A percentile compares a stretch with the other conserved stretches of the same genome.
Conservation (phyloP, 2,113 vertebrate species). For the Tragelaphus buxtoni region DNA sequence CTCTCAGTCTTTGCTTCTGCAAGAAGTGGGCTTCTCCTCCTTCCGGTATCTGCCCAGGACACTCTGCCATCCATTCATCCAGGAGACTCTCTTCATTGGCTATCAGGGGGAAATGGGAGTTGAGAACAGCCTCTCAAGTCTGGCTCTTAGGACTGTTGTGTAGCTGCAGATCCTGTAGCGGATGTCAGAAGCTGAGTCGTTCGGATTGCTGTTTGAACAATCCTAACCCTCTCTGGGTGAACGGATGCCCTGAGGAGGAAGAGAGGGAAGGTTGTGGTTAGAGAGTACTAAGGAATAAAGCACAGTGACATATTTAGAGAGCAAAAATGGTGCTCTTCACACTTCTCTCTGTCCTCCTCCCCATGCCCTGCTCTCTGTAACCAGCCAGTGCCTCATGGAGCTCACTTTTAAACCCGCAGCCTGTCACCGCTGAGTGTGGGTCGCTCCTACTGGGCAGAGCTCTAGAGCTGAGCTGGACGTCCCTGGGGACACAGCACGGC, state of each 20-base stretch:
- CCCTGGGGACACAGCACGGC: rapidly evolving
- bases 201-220: not conserved
- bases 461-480: not conserved
- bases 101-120: not conserved
- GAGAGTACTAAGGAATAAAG: not conserved
- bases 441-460: not conserved
- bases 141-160: not conserved
- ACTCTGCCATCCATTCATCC: not conserved
- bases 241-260: not conserved
- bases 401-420: not conserved
- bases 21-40: not conserved
- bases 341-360: not conserved
- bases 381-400: not conserved
- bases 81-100: not conserved
- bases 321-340: not conserved
- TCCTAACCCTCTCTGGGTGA: not conserved
- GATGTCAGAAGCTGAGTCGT: not conserved
- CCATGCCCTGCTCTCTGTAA: not conserved
- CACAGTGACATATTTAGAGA: rapidly evolving
- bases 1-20: not conserved
- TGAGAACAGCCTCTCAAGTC: not conserved
- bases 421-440: not conserved
- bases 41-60: not conserved
- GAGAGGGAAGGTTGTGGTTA: not conserved
- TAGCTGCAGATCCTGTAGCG: not conserved